Base-by-base conservation (phyloP, 2,113 vertebrate species). In the Holacanthus passer region DNA sequence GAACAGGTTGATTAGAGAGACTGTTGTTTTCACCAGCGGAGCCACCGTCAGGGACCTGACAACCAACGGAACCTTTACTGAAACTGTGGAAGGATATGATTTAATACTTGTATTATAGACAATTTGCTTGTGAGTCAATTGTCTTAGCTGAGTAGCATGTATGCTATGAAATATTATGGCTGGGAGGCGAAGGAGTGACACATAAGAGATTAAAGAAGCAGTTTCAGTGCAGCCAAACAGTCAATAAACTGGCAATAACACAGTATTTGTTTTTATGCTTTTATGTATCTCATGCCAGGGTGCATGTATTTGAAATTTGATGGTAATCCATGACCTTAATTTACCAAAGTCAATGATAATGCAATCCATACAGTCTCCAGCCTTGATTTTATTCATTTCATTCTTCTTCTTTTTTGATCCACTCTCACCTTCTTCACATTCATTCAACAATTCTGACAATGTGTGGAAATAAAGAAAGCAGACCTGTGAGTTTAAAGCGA, bases 1-100 rank as follows among this genome's bases (percentile, higher is more conserved):
- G 88, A 88, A 90, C 76, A 68, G 83, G 85, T 56, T 83, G 76
- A 88, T 89, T 87, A 91, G 77, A 81, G 86, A 64, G 60, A 71
- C 39, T 14, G 47, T 88, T 92, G 84, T 92, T 91, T 83, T 87
- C 79, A 83, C 72, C 63, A 29, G 64, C 7, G 2, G 39, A 60
- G 83, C 62, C 64, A 68, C 73, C 86, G 22, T 79, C 13, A 68
- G 86, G 79, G 90, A 92, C 62, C 9, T 59, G 66, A 37, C 35
- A 67, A 70, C 52, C 22, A 71, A 60, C 29, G 27, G 9, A 55
- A 14, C 12, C 27, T 37, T 37, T 37, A 37, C 35, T 2, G 9
- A 31, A 56, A 7, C 0, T 6, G 2, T 16, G 13, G 5, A 13
- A 16, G 55, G 55, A 31, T 3, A 31, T 31, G 4, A 27, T 3